Evolutionary conservation across 2,888 invertebrate species (phyloP), one percentile per base, ranked within the genome.

Genomic region (Mermis nigrescens): DNA sequence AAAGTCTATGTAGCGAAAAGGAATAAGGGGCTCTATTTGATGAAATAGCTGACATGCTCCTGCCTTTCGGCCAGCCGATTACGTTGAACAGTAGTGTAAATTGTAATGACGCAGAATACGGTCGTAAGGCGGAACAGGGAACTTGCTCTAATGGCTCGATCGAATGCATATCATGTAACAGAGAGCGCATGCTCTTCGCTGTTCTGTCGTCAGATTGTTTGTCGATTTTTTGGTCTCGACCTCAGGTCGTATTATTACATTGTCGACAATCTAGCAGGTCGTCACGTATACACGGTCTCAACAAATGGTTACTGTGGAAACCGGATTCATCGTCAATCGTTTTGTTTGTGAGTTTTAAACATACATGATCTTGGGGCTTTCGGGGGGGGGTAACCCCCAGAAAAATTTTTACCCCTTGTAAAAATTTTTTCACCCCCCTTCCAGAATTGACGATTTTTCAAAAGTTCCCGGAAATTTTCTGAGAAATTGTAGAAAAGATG

Each of bases 151-250:
- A 38, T 38, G 19, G 38, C 19, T 12, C 12, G 19, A 38, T 38
- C 38, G 19, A 12, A 12, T 38, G 38, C 19, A 38, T 38, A 38
- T 38, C 38, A 38, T 38, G 38, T 19, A 48, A 48, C 24, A 12
- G 51, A 24, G 51, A 48, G 24, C 51, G 51, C 7, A 7, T 48
- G 24, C 15, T 48, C 24, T 12, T 48, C 51, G 51, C 51, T 48
- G 24, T 48, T 22, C 24, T 48, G 24, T n/a, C 51, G 12, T 7
- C 26, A 4, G 60, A 54, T 57, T 48, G 31, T 4, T n/a, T 45
- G 38, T 29, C 57, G 19, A 28, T 51, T n/a, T 62, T 22, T 24
- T 48, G n/a, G 51, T 12, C 51, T 7, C 12, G 24, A n/a, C 51
- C 51, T 7, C n/a, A 22, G 24, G 24, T 24, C 24, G 7, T 48